phyloP scores from a whole-genome alignment of 1,140 invertebrate species.

The Drosophila fuyamai region DNA sequence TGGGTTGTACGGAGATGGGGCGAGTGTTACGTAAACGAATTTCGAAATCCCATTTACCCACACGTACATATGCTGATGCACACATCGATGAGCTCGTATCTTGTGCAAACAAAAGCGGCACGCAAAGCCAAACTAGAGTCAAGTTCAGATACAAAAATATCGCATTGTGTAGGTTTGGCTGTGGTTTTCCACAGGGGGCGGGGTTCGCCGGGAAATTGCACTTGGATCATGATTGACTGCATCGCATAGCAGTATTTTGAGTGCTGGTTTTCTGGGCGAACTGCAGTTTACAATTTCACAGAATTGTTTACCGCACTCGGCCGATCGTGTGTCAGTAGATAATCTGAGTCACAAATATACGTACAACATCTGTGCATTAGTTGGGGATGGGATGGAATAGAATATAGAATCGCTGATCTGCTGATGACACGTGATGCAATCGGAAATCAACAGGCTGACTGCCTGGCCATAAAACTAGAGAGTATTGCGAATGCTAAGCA shows the following conservation, averaged over 20 bases:
- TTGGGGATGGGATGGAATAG: slow-evolving; percentile 4
- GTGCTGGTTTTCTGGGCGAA: slow-evolving; percentile 13
- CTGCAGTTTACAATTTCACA: slow-evolving; percentile 66
- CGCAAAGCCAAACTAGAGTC: slow-evolving; percentile 62
- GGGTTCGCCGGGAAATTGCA: slow-evolving; percentile 22
- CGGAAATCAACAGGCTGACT: slow-evolving; percentile 31
- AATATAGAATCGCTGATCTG: slow-evolving; percentile 25
- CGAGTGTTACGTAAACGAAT: slow-evolving; percentile 67
- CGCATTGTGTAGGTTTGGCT: slow-evolving; percentile 27
- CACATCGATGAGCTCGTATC: slow-evolving; percentile 42
- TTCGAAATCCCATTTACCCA: slow-evolving; percentile 63
- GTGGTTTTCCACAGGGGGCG: slow-evolving; percentile 35
- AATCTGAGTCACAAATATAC: slow-evolving; percentile 33
- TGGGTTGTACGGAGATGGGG: slow-evolving; percentile 13
- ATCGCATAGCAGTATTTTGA: slow-evolving; percentile 29
- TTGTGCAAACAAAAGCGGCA: slow-evolving; percentile 68
- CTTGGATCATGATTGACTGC: slow-evolving; percentile 64
- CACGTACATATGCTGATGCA: slow-evolving; percentile 19
- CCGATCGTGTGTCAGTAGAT: slow-evolving; percentile 45
- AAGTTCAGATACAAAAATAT: slow-evolving; percentile 62
- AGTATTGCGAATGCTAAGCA: slow-evolving; percentile 9
- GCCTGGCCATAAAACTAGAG: slow-evolving; percentile 2
- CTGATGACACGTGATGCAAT: slow-evolving; percentile 43
- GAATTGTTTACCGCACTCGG: slow-evolving; percentile 52
- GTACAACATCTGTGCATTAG: slow-evolving; percentile 4